Conservation (phyloP, 2,113 vertebrate species). For the Potamarius usumacintae region DNA sequence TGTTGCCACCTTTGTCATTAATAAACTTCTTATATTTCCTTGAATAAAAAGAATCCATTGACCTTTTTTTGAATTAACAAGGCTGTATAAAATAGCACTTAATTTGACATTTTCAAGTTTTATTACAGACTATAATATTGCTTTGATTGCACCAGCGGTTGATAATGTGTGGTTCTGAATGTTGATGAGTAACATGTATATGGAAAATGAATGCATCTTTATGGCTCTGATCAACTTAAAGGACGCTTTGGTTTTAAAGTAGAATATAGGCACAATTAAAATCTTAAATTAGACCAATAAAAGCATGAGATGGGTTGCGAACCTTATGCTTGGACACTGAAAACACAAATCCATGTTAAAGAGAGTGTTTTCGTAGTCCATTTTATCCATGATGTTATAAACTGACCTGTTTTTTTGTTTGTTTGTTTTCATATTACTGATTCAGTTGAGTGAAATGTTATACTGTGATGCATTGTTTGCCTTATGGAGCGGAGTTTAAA, state of each 20-base stretch:
- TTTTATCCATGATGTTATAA: neutral
- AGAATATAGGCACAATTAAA: neutral
- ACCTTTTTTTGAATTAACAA: constrained; percentile 58
- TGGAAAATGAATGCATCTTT: constrained; percentile 45
- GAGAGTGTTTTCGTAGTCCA: neutral
- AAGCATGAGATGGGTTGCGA: constrained; percentile 5
- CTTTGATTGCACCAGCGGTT: constrained; percentile 58
- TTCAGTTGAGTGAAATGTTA: neutral
- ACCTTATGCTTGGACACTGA: neutral
- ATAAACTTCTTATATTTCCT: constrained; percentile 54
- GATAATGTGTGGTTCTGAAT: constrained; percentile 52
- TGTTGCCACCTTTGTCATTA: constrained; percentile 34
- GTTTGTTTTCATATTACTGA: neutral
- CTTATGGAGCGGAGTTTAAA: neutral
- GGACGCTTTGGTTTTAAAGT: constrained; percentile 28
- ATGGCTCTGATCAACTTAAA: constrained; percentile 32
- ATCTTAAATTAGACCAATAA: constrained; percentile 26
- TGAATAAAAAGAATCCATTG: constrained; percentile 56
- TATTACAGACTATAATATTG: constrained; percentile 56
- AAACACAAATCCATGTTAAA: neutral
- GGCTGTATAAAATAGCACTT: constrained; percentile 58
- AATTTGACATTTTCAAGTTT: constrained; percentile 58
- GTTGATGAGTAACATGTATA: constrained; percentile 51
- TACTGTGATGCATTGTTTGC: neutral
- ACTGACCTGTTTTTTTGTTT: neutral